phyloP scores from a whole-genome alignment of 2,797 vertebrate genomes.

The Sebastes diploproa region DNA sequence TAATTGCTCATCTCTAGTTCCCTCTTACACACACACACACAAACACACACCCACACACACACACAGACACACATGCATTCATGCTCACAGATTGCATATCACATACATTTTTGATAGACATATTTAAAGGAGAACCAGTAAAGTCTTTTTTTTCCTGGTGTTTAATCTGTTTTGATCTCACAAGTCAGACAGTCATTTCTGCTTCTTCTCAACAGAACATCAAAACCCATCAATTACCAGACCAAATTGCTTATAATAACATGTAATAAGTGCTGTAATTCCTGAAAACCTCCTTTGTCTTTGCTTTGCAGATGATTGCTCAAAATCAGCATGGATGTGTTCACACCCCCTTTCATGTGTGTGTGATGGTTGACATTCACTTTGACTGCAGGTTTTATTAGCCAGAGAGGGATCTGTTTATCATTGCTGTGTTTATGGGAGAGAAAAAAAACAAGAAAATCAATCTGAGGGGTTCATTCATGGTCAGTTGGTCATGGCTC shows the following conservation, averaged over 20 bases:
- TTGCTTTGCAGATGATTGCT: background rate
- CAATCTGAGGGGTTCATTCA: constrained; percentile 54
- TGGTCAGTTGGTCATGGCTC: constrained; percentile 56
- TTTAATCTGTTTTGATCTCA: background rate
- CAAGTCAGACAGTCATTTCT: background rate
- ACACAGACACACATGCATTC: background rate
- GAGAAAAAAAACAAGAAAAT: constrained; percentile 13
- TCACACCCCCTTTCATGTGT: background rate
- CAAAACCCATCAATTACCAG: background rate
- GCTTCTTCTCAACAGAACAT: background rate
- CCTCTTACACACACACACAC: too few species aligned
- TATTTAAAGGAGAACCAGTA: background rate
- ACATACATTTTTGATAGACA: background rate
- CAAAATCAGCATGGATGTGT: background rate
- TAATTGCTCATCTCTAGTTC: background rate
- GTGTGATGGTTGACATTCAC: constrained; percentile 30
- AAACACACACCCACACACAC: background rate
- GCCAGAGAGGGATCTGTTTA: constrained; percentile 28
- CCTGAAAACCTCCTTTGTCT: background rate
- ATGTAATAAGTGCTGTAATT: background rate
- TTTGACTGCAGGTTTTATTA: constrained; percentile 43
- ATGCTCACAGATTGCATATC: background rate
- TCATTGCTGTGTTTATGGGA: constrained; percentile 44
- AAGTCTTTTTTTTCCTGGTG: background rate
- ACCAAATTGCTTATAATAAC: background rate